These are phyloP conservation scores for Neoitamus cyanurus DNA, from an alignment of 2,888 invertebrate genomes.

Conservation along the genomic window DNA sequence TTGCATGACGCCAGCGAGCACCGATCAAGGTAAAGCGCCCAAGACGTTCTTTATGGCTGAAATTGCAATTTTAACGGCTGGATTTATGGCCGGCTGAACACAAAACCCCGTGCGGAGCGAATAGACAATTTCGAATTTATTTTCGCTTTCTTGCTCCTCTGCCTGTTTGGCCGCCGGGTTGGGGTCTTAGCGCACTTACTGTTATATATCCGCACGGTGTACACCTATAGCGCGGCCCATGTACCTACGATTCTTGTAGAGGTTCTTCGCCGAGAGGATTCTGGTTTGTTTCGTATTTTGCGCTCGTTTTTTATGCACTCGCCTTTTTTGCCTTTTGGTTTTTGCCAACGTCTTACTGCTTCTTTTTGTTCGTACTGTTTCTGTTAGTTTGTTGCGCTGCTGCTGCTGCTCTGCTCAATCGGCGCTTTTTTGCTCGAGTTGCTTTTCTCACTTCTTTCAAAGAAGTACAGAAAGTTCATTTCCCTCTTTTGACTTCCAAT, in stretches of 20 bases:
- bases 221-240: slow-evolving; percentile 18
- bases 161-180: not conserved
- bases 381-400: slow-evolving; percentile 4
- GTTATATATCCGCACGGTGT: not conserved
- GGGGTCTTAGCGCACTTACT: slow-evolving; percentile 27
- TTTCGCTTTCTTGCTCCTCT: slow-evolving; percentile 31
- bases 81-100: slow-evolving; percentile 10
- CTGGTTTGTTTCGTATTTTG: slow-evolving; percentile 44
- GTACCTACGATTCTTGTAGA: slow-evolving; percentile 12
- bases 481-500: slow-evolving; percentile 42
- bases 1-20: slow-evolving; percentile 32
- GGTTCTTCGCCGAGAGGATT: slow-evolving; percentile 34
- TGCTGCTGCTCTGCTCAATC: not conserved
- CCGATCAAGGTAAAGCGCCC: slow-evolving; percentile 16
- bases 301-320: not conserved
- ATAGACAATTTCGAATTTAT: slow-evolving; percentile 38
- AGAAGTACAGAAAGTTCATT: slow-evolving; percentile 44
- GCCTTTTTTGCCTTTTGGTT: not conserved
- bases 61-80: slow-evolving; percentile 18
- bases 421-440: slow-evolving; percentile 5
- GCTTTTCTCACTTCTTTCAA: slow-evolving; percentile 38
- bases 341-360: not conserved
- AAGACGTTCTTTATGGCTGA: not conserved
- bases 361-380: slow-evolving; percentile 25
- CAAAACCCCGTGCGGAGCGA: not conserved